Evolutionary conservation across 2,888 invertebrate species (phyloP).

Genomic region (Frankliniella intonsa): DNA sequence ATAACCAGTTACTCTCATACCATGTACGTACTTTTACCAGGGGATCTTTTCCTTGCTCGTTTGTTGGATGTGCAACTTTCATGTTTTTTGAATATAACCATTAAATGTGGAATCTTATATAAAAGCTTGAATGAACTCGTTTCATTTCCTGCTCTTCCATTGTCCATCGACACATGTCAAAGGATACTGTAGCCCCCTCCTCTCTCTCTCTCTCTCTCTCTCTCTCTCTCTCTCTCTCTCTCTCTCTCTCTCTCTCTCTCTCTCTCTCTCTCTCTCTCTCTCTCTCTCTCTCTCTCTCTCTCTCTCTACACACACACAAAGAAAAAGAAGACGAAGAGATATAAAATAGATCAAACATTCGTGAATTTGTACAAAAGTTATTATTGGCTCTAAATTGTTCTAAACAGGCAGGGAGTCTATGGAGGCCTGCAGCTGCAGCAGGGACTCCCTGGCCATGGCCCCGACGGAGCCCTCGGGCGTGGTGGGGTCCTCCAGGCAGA

Average conservation of each 20-base stretch:
- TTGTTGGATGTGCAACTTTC: slow-evolving; percentile 40
- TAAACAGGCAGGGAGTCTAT: background rate
- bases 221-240: too few relatives aligned
- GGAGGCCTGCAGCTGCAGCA: slow-evolving; percentile 44
- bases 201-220: too few relatives aligned
- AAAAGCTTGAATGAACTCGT: background rate
- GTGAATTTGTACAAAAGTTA: background rate
- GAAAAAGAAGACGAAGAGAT: too few relatives aligned
- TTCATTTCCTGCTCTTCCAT: background rate
- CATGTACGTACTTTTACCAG: slow-evolving; percentile 39
- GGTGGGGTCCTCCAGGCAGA: slow-evolving; percentile 42
- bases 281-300: background rate
- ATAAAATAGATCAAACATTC: background rate
- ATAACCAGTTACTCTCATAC: background rate
- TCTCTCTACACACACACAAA: background rate
- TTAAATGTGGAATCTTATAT: slow-evolving; percentile 36
- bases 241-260: too few relatives aligned
- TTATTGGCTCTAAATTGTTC: background rate
- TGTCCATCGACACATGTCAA: background rate
- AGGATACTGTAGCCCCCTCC: too few relatives aligned
- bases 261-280: too few relatives aligned
- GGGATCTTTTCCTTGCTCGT: slow-evolving; percentile 40
- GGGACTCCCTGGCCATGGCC: slow-evolving; percentile 46
- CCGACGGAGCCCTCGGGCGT: slow-evolving; percentile 42
- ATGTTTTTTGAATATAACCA: slow-evolving; percentile 39